Conservation (phyloP, 2,888 invertebrate species). For the Ellobium chinense region DNA sequence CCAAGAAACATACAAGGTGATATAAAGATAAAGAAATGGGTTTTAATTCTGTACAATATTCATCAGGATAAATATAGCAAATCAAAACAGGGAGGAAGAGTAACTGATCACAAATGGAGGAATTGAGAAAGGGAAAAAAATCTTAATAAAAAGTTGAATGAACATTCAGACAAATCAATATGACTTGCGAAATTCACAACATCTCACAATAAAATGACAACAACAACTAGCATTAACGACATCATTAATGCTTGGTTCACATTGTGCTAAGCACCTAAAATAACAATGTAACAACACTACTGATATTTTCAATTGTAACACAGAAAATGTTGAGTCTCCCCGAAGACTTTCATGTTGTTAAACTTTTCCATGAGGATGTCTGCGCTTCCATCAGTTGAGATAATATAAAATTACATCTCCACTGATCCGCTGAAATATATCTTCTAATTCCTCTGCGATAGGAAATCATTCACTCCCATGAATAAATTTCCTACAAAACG, state of each 20-base stretch:
- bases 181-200: conserved; percentile 5
- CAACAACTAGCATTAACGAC: neutral
- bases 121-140: neutral
- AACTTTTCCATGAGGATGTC: neutral
- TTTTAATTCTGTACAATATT: neutral
- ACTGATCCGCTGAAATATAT: no score
- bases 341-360: neutral
- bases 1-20: conserved; percentile 7
- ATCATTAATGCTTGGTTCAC: neutral
- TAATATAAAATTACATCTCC: no score
- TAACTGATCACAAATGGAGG: neutral
- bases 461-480: no score
- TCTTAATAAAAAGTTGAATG: neutral
- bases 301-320: conserved; percentile 22
- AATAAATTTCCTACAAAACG: no score
- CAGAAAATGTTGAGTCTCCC: conserved; percentile 23
- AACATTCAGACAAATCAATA: neutral
- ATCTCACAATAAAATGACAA: neutral
- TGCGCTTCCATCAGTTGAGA: neutral
- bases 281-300: conserved; percentile 2
- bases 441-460: no score
- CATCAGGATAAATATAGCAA: neutral
- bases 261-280: neutral
- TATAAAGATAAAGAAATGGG: neutral
- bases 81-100: neutral